Base-by-base conservation (phyloP, 2,888 invertebrate species). In the Geotrupes spiniger region DNA sequence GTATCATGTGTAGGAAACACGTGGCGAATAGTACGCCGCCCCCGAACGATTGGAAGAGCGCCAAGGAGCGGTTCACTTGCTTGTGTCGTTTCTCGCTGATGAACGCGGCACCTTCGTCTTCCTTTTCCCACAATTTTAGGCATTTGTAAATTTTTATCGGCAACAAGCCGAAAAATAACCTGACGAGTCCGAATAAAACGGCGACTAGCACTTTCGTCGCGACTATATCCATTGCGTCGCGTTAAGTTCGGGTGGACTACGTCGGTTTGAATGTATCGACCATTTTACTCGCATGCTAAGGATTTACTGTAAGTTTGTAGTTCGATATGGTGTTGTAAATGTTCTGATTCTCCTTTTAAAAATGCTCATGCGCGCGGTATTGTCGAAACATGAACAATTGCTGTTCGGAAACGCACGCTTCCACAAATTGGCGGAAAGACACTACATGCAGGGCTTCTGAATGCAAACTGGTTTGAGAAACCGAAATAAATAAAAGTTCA, bases 21-120 rank as follows among this genome's bases (percentile, higher is more conserved):
- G 79, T 79, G 21, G 79, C 78, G 44, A 80, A 71, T n/a, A 80
- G 65, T 2, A 79, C 78, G 5, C 80, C 80, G 5, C 79, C 79
- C 12, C 79, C 78, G 55, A 80, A 78, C 36, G 76, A 69, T 56
- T 74, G 74, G 42, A 76, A 67, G 39, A 72, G 53, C 12, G 69
- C 71, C 31, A 74, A 59, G 28, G 60, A 61, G 51, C 69, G 69
- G 11, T 63, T 66, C 2, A 73, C 66, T 55, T 65, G 64, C 33
- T 60, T 46, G 48, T 70, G 69, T 43, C 70, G 56, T 50, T 58
- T 63, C 33, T 64, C 60, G 46, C 70, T 70, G 25, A 71, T 64
- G 41, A 65, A 64, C 8, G 59, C 61, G 2, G 57, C 58, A 2
- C 62, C 61, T 33, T 66, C 63, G 10, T 64, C 67, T 21, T 64